phyloP scores from a whole-genome alignment of 2,113 vertebrate genomes.

The Panthera tigris region DNA sequence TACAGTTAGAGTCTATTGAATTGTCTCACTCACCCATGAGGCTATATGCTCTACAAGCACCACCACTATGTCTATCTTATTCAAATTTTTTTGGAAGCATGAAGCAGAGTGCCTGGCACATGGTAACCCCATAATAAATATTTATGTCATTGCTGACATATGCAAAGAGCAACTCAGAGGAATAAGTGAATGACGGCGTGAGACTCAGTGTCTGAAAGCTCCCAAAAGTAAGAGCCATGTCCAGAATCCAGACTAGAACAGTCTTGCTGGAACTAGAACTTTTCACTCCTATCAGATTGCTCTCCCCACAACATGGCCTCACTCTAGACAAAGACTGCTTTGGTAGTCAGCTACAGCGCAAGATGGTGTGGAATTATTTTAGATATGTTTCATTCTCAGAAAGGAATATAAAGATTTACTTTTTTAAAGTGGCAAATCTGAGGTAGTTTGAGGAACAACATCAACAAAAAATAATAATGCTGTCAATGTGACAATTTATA shows the following conservation, averaged over 20 bases:
- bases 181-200: background rate
- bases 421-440: background rate
- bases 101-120: background rate
- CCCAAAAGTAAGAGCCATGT: background rate
- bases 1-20: background rate
- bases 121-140: background rate
- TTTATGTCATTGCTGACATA: background rate
- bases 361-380: background rate
- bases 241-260: background rate
- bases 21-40: background rate
- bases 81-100: background rate
- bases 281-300: background rate
- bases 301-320: background rate
- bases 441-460: background rate
- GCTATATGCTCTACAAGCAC: rapidly evolving
- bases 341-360: background rate
- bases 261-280: background rate
- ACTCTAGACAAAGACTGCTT: background rate
- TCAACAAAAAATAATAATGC: background rate
- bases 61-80: background rate
- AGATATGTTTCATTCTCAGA: background rate
- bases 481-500: constrained; percentile 22
- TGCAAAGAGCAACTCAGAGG: background rate
- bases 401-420: background rate
- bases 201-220: background rate